Evolutionary conservation across 2,113 vertebrate genomes (phyloP).

Genomic region (Choloepus hoffmanni): DNA sequence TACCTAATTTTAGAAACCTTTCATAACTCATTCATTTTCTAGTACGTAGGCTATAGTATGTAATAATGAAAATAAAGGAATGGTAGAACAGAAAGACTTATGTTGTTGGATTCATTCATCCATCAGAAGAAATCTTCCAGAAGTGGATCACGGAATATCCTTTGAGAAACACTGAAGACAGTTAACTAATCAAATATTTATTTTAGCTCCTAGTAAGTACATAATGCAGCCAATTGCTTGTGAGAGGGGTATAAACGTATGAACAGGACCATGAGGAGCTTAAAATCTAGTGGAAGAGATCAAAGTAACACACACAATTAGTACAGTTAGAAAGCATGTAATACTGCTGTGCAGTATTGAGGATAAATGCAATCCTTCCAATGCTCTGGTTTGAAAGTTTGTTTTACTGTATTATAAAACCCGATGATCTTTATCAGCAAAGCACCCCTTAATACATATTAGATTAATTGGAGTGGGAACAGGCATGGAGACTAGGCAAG

Average conservation of each 20-base stretch:
- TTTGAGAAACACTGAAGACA: neutral
- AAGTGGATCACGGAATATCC: neutral
- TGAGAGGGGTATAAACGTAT: neutral
- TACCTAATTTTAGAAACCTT: neutral
- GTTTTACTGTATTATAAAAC: constrained; percentile 27
- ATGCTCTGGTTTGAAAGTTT: neutral
- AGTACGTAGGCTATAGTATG: neutral
- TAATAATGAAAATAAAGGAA: constrained; percentile 1
- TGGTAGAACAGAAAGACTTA: neutral
- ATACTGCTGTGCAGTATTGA: neutral
- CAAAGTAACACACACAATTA: neutral
- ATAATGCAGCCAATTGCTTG: neutral
- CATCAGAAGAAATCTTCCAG: neutral
- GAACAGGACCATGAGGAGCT: neutral
- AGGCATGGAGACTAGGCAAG: neutral
- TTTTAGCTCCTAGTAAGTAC: neutral
- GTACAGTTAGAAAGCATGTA: neutral
- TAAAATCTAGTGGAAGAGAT: neutral
- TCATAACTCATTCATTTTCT: neutral
- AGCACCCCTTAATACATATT: neutral
- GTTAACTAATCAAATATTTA: neutral
- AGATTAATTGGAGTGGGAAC: neutral
- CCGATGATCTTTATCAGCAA: neutral
- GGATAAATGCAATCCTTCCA: constrained; percentile 36
- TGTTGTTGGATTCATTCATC: neutral